These are phyloP conservation scores for Agonopterix subpropinquella DNA, from an alignment of 2,888 invertebrate genomes.

Conservation along the genomic window DNA sequence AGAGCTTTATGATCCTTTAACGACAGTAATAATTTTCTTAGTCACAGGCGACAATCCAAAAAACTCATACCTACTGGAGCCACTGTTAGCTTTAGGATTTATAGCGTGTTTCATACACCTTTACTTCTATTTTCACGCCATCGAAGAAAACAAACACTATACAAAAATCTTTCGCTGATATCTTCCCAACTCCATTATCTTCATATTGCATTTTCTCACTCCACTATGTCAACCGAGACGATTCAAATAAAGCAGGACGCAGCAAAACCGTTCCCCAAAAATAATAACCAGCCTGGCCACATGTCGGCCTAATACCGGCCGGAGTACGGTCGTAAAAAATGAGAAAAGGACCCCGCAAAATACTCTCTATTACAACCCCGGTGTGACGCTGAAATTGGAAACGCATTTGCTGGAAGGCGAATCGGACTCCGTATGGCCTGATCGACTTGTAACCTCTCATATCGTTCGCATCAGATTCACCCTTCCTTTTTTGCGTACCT, in stretches of 20 bases:
- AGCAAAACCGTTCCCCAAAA: slow-evolving; percentile 35
- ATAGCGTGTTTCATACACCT: too few species aligned
- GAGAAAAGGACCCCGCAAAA: slow-evolving; percentile 62
- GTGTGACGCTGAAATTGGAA: slow-evolving; percentile 54
- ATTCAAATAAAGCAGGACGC: slow-evolving; percentile 37
- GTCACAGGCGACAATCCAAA: too few species aligned
- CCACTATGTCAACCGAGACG: slow-evolving; percentile 19
- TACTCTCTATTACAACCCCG: slow-evolving; percentile 58
- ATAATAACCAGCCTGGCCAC: slow-evolving; percentile 63
- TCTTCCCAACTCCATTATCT: neutral
- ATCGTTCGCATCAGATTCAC: too few species aligned
- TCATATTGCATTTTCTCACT: slow-evolving; percentile 14
- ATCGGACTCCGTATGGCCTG: slow-evolving; percentile 24
- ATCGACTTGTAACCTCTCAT: slow-evolving; percentile 3
- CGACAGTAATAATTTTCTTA: too few species aligned
- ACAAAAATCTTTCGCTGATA: neutral
- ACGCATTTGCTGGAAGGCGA: slow-evolving; percentile 48
- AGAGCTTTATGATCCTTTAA: too few species aligned
- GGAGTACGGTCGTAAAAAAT: slow-evolving; percentile 61
- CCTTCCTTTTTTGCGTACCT: too few species aligned
- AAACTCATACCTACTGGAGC: too few species aligned
- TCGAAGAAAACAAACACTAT: too few species aligned
- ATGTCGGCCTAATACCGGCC: slow-evolving; percentile 62
- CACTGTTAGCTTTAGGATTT: too few species aligned
- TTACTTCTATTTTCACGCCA: too few species aligned